Conservation (phyloP, 2,797 vertebrate genomes). For the Fistularia tabacaria region DNA sequence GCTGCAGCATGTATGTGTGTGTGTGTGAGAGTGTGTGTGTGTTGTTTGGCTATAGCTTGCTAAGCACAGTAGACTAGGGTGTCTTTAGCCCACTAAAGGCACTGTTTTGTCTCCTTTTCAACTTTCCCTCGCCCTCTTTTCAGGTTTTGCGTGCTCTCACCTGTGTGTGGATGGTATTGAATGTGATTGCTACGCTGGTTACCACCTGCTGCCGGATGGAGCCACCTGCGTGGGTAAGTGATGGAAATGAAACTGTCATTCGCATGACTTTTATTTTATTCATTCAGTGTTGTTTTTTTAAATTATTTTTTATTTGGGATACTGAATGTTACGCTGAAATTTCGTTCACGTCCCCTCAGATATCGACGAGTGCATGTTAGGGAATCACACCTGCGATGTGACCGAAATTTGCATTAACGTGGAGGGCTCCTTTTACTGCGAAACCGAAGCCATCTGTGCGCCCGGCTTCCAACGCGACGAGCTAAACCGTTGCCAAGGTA, state of each 20-base stretch:
- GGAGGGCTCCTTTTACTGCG: slow-evolving; percentile 84
- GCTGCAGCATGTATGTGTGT: too few relatives aligned
- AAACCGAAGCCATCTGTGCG: slow-evolving; percentile 82
- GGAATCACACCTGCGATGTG: slow-evolving; percentile 72
- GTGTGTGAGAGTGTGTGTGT: too few relatives aligned
- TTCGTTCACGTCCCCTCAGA: slow-evolving; percentile 65
- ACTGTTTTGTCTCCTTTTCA: too few relatives aligned
- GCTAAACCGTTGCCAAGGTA: slow-evolving; percentile 85
- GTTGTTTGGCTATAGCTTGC: too few relatives aligned
- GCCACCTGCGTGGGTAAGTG: slow-evolving; percentile 84
- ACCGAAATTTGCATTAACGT: slow-evolving; percentile 87
- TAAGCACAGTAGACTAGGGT: too few relatives aligned
- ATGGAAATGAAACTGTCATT: background rate
- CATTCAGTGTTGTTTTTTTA: background rate
- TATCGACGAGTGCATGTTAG: slow-evolving; percentile 84
- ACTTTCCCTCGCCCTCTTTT: slow-evolving; percentile 4
- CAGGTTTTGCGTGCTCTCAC: slow-evolving; percentile 84
- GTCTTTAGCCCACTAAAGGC: too few relatives aligned
- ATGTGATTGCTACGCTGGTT: slow-evolving; percentile 83
- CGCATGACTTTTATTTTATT: background rate
- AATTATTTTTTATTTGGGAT: background rate
- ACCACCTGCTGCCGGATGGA: slow-evolving; percentile 80
- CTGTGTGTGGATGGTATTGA: slow-evolving; percentile 77
- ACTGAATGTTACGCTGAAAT: background rate
- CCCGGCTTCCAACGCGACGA: slow-evolving; percentile 87